Evolutionary conservation across 2,113 vertebrate genomes (phyloP), one percentile per base, ranked within the genome.

Genomic region (Amia ocellicauda): DNA sequence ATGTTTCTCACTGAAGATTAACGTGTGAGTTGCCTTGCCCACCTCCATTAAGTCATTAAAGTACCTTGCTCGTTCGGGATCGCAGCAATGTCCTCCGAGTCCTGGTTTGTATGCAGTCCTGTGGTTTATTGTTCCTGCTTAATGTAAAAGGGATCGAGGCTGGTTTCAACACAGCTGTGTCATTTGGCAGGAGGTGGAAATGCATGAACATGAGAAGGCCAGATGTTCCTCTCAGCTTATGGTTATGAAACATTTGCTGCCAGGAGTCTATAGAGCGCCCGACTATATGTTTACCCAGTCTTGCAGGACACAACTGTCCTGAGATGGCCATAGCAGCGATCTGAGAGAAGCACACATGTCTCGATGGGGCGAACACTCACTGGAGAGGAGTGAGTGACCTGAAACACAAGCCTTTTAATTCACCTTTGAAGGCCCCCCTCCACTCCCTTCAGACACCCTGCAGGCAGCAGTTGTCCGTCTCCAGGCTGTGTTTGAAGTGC

Each of bases 201-300:
- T 60, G 29, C n/a, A 29, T 2, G 16, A 62, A 52, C 55, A 64
- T 66, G 42, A 60, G 73, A 78, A 71, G 73, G 68, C 67, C 79
- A 81, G 76, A 79, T 84, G 79, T 86, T 86, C 78, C 77, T 80
- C 80, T 80, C 78, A 79, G 73, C 79, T 78, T 80, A 80, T 64
- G 41, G 70, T 74, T 77, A 82, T 83, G 80, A 83, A 77, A 86
- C 82, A 75, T 82, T 85, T 84, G 76, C 74, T 24, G 62, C 69
- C 69, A 51, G 50, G 42, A 40, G 29, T 8, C 52, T 47, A 61
- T n/a, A n/a, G n/a, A n/a, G n/a, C 68, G 69, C 67, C n/a, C 62
- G 60, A 54, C 59, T 17, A 74, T 66, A 74, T 84, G 80, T 86
- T 85, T 87, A 78, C 74, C 70, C 52, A 68, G 75, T 58, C 74